phyloP scores from a whole-genome alignment of 2,888 invertebrate genomes.

The Ischnura elegans region DNA sequence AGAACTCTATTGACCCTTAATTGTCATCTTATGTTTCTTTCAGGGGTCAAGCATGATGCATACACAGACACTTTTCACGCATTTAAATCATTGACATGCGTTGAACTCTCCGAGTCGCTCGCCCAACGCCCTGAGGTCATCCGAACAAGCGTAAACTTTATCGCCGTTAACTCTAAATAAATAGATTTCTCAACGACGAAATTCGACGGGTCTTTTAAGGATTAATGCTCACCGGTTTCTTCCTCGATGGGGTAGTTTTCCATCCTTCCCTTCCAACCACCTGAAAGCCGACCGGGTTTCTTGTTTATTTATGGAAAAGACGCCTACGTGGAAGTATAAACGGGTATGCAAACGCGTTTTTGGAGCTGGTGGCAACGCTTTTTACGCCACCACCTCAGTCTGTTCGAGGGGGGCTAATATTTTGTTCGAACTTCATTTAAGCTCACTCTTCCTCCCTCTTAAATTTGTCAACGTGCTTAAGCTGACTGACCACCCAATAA shows the following conservation, averaged over 20 bases:
- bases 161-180: neutral
- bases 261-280: neutral
- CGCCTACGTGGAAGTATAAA: slow-evolving; percentile 32
- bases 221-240: slow-evolving; percentile 27
- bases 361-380: slow-evolving; percentile 14
- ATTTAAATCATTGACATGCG: neutral
- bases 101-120: neutral
- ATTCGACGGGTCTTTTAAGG: slow-evolving; percentile 20
- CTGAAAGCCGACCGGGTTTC: neutral
- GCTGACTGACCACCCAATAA: slow-evolving; percentile 12
- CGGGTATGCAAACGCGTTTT: slow-evolving; percentile 8
- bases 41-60: too few relatives aligned
- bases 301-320: slow-evolving; percentile 27
- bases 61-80: neutral
- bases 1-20: too few relatives aligned
- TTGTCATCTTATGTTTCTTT: too few relatives aligned
- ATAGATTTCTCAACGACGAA: neutral
- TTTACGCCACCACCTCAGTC: slow-evolving; percentile 4
- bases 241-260: neutral
- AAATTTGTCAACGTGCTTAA: slow-evolving; percentile 24
- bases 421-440: neutral
- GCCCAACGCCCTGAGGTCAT: neutral
- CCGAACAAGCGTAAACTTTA: neutral
- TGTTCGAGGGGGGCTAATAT: slow-evolving; percentile 7
- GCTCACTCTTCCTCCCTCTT: neutral